Evolutionary conservation across 2,113 vertebrate species (phyloP).

Genomic region (Alosa alosa): DNA sequence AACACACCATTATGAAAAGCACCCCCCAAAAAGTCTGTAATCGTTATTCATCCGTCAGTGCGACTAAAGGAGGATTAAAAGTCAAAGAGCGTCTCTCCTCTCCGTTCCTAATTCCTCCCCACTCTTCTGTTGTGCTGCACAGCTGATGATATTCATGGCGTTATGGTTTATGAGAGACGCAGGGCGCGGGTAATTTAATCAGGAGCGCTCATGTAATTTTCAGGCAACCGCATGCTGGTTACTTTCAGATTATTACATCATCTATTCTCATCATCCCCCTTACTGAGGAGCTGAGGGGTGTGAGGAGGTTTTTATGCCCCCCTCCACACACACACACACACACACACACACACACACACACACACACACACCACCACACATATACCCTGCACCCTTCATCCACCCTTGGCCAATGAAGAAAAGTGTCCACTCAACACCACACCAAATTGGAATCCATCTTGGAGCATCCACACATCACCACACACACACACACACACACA

Average conservation of each 20-base stretch:
- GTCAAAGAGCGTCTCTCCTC: background rate
- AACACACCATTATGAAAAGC: background rate
- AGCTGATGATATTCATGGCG: background rate
- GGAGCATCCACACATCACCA: background rate
- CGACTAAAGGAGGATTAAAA: background rate
- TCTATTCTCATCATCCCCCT: slow-evolving; percentile 34
- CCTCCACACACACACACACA: background rate
- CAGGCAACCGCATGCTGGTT: slow-evolving; percentile 17
- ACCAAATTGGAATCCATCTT: slow-evolving; percentile 26
- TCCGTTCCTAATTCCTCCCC: background rate
- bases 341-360: slow-evolving; percentile 28
- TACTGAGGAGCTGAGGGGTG: slow-evolving; percentile 16
- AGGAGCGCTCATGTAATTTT: slow-evolving; percentile 26
- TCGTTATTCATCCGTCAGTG: background rate
- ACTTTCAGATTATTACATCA: slow-evolving; percentile 48
- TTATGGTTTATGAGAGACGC: background rate
- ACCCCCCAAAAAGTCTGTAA: background rate
- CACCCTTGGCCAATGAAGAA: slow-evolving; percentile 58
- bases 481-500: background rate
- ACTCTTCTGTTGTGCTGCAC: background rate
- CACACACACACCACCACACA: background rate
- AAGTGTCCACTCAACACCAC: slow-evolving; percentile 14
- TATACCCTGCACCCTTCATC: slow-evolving; percentile 34
- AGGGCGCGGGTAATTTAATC: slow-evolving; percentile 18
- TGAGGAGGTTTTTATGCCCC: background rate